These are phyloP conservation scores for Carcharodon carcharias DNA, from an alignment of 2,797 vertebrate genomes.

Conservation along the genomic window DNA sequence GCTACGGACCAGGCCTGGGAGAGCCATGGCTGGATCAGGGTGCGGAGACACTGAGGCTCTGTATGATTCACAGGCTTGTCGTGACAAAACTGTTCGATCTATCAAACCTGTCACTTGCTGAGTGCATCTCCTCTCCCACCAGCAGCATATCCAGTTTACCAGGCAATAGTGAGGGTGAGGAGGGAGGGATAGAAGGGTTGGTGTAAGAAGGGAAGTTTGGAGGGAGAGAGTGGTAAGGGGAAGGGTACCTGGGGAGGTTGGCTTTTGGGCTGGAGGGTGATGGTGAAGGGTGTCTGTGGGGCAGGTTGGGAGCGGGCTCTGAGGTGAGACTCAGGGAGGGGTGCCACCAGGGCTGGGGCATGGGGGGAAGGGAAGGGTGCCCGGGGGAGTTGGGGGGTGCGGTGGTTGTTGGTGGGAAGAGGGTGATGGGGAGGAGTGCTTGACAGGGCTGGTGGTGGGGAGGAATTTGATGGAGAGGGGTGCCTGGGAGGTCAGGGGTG, in stretches of 20 bases:
- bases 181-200: neutral
- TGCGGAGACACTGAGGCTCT: conserved; percentile 45
- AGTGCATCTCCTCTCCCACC: neutral
- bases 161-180: neutral
- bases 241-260: neutral
- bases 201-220: too few relatives aligned
- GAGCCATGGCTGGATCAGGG: conserved; percentile 77
- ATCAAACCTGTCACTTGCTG: neutral
- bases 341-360: neutral
- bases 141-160: neutral
- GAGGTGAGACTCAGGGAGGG: neutral
- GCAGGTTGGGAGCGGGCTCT: too few relatives aligned
- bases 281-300: too few relatives aligned
- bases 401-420: too few relatives aligned
- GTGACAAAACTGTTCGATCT: neutral
- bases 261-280: too few relatives aligned
- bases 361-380: neutral
- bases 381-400: too few relatives aligned
- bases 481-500: too few relatives aligned
- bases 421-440: too few relatives aligned
- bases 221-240: neutral
- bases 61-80: neutral
- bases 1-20: conserved; percentile 48
- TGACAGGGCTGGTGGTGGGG: too few relatives aligned
- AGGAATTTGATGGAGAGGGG: too few relatives aligned